These are phyloP conservation scores for Caenorhabditis parvicauda DNA, from an alignment of 2,888 invertebrate species.

Conservation along the genomic window DNA sequence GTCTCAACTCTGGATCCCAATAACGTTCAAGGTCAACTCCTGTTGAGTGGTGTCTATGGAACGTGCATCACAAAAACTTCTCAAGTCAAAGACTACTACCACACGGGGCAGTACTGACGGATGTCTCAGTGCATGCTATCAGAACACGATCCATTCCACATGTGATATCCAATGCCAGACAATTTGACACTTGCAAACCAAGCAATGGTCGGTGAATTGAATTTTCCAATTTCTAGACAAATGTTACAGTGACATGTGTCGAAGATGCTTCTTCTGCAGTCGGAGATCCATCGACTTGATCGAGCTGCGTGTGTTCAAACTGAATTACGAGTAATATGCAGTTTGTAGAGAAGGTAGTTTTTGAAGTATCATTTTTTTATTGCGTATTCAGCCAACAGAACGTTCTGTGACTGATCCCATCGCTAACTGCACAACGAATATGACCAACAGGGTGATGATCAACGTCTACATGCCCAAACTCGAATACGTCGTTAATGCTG, in stretches of 20 bases:
- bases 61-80: conserved; percentile 33
- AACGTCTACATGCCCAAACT: conserved; percentile 26
- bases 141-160: conserved; percentile 24
- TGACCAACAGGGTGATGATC: conserved; percentile 25
- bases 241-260: conserved; percentile 46
- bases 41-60: conserved; percentile 39
- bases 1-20: too few species aligned
- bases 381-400: conserved; percentile 18
- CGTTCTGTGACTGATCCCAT: conserved; percentile 4
- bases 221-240: too few species aligned
- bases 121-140: conserved; percentile 46
- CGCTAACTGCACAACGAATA: conserved; percentile 8
- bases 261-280: conserved; percentile 38
- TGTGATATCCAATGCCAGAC: conserved; percentile 37
- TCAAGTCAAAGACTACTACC: conserved; percentile 43
- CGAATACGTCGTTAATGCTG: conserved; percentile 25
- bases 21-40: too few species aligned
- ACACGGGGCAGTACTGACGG: conserved; percentile 37
- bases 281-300: conserved; percentile 39
- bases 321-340: too few species aligned
- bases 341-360: conserved; percentile 24
- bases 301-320: conserved; percentile 34
- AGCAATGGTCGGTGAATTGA: too few species aligned
- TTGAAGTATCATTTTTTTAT: too few species aligned
- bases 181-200: conserved; percentile 24